phyloP scores from a whole-genome alignment of 2,797 vertebrate species.

The Hydrophis major region DNA sequence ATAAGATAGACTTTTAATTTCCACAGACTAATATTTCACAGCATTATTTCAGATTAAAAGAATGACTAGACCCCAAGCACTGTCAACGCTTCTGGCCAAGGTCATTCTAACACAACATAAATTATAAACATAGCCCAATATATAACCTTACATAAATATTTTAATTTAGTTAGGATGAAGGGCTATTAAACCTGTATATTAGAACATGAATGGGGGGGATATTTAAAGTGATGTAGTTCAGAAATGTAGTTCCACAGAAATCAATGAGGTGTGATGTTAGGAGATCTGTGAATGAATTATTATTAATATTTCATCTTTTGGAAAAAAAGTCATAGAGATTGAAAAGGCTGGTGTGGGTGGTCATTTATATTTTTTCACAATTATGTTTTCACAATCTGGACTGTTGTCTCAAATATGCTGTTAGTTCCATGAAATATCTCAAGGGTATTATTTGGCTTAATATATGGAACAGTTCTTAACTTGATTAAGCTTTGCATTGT shows the following conservation, averaged over 20 bases:
- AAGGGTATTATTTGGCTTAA: not conserved
- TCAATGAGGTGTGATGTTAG: not conserved
- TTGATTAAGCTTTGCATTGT: not conserved
- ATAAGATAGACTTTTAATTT: not conserved
- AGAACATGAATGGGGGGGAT: not conserved
- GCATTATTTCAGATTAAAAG: not conserved
- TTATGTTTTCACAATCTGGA: not conserved
- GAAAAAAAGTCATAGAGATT: not conserved
- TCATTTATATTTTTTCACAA: not conserved
- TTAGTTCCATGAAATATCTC: not conserved
- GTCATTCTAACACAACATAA: not conserved
- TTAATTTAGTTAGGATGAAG: not conserved
- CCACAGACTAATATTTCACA: not conserved
- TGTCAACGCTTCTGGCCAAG: not conserved
- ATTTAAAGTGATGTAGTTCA: not conserved
- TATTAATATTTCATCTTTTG: not conserved
- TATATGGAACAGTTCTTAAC: not conserved
- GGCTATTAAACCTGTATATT: not conserved
- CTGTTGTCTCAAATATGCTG: not conserved
- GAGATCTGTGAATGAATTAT: not conserved
- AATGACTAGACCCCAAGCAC: not conserved
- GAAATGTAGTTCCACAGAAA: not conserved
- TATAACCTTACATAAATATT: not conserved
- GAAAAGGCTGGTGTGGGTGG: not conserved
- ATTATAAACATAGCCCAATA: not conserved